Evolutionary conservation across 2,113 vertebrate species (phyloP).

Genomic region (Ifrita kowaldi): DNA sequence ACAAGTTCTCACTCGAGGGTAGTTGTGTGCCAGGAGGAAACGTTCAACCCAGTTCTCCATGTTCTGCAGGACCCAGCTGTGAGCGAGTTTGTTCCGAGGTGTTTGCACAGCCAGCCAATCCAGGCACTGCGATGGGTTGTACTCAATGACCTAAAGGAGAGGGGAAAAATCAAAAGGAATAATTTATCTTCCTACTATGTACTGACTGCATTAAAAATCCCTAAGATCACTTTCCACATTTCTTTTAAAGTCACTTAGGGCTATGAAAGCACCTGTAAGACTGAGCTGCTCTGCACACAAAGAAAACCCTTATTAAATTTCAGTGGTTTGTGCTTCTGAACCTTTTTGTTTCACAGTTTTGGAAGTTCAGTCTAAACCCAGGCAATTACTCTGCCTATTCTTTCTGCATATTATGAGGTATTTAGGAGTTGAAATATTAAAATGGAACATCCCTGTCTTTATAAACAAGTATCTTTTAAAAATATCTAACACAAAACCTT

Average conservation of each 20-base stretch:
- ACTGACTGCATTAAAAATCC: neutral
- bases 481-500: neutral
- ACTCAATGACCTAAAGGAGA: constrained; percentile 89
- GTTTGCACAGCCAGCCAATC: constrained; percentile 98
- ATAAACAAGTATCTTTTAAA: neutral
- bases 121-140: constrained; percentile 97
- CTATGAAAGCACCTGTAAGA: neutral
- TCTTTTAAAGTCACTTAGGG: neutral
- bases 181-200: neutral
- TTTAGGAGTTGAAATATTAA: neutral
- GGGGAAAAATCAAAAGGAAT: neutral
- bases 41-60: constrained; percentile 99
- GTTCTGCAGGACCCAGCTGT: constrained; percentile 99
- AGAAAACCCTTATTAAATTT: neutral
- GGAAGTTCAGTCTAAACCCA: neutral
- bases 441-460: neutral
- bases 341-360: neutral
- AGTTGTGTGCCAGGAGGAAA: constrained; percentile 97
- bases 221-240: neutral
- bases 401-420: neutral
- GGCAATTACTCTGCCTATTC: neutral
- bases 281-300: neutral
- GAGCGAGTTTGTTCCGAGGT: constrained; percentile 94
- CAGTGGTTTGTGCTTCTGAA: neutral
- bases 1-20: constrained; percentile 98